Evolutionary conservation across 2,113 vertebrate genomes (phyloP), one percentile per base, ranked within the genome.

Genomic region (Myotis lucifugus): DNA sequence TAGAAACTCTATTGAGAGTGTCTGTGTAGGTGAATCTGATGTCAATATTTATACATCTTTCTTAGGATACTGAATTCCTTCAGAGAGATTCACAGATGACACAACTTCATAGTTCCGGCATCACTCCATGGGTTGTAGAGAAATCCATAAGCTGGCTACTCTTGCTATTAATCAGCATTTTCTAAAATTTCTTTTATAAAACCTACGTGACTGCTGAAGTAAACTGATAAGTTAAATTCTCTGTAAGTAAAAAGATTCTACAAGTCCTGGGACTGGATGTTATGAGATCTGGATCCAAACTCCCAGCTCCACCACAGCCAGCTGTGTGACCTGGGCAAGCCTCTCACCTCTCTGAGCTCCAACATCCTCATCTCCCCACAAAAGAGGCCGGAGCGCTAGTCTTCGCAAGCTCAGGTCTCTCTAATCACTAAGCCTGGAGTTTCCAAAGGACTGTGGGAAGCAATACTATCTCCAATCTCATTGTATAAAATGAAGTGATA

Each of bases 141-240:
- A 74, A 70, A 50, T 79, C 54, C n/a, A 64, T 56, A 64, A 34
- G 72, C 13, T n/a, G 50, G 27, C 21, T 83, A 40, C 15, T 14
- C 40, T 29, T 88, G 27, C 27, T 93, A 74, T 91, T 85, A 93
- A 88, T 17, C 27, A 91, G 19, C 25, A 70, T 46, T 91, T 91
- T 90, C 86, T 4, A 1, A 29, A 74, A 74, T 64, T 27, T 77
- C 40, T 70, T 48, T 61, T 67, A 6, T 48, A 50, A 94, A 94
- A 73, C 8, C 29, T 32, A 3, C 34, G 23, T 84, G 59, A 85
- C 74, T 81, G 32, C 61, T 85, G 40, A 78, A 67, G 40, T 91
- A 67, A 81, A 70, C 3, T 46, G 4, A 5, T 40, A 77, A 14
- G 21, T 91, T 46, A 91, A 85, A 76, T 85, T 93, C 59, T 64